A percentile compares a stretch with the other conserved stretches of the same genome.
phyloP scores from a whole-genome alignment of 2,113 vertebrate species.

The Carettochelys insculpta region DNA sequence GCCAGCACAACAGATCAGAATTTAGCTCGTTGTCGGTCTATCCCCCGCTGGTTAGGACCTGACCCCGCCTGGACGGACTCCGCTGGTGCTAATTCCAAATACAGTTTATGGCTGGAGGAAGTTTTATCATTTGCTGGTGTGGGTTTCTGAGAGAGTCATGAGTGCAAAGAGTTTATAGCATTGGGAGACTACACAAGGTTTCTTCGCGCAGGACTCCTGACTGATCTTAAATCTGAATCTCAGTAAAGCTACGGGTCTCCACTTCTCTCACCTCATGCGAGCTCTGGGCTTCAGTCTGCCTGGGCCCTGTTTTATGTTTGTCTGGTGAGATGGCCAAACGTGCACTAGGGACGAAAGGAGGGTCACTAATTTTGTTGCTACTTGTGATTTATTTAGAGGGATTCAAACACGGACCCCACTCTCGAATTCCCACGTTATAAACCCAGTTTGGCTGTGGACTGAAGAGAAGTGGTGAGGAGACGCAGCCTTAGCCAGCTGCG shows the following conservation, averaged over 20 bases:
- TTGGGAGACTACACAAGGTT: neutral
- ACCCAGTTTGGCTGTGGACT: fast-evolving
- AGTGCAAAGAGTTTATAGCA: neutral
- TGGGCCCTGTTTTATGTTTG: neutral
- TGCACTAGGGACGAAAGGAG: fast-evolving
- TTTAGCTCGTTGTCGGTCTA: no score
- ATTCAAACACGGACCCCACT: neutral
- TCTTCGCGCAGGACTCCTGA: neutral
- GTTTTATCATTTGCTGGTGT: fast-evolving
- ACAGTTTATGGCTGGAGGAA: neutral
- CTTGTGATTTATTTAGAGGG: fast-evolving
- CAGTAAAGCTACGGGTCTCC: neutral
- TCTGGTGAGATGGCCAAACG: fast-evolving
- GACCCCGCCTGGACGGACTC: fast-evolving
- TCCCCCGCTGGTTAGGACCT: neutral
- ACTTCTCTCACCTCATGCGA: neutral
- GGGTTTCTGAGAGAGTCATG: neutral
- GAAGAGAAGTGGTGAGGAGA: neutral
- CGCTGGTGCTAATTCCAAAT: neutral
- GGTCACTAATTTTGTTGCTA: fast-evolving
- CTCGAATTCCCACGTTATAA: neutral
- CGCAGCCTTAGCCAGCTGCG: neutral
- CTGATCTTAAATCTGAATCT: neutral
- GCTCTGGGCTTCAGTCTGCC: neutral
- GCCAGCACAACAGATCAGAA: neutral